Evolutionary conservation across 2,797 vertebrate species (phyloP), one percentile per base, ranked within the genome.

Genomic region (Pagetopsis macropterus): DNA sequence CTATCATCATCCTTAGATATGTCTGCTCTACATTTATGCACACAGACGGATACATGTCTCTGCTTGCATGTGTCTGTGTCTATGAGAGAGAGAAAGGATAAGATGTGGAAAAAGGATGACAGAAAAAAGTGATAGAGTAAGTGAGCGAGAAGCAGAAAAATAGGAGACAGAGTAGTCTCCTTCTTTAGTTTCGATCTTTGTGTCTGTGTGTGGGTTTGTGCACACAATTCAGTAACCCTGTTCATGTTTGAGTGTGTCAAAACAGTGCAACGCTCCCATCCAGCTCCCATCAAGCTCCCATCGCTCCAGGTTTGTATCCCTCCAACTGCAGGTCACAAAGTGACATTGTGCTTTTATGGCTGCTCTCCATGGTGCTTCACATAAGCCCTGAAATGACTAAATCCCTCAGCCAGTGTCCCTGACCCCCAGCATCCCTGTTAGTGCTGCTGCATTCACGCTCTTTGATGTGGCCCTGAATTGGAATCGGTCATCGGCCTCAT

Each of bases 261-360:
- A 89, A 85, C 75, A 84, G 80, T 76, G 49, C 82, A 82, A 73
- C 33, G 21, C 76, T 83, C 71, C 67, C 83, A 72, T 87, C 27
- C 27, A 27, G 27, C 27, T 27, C 27, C 23, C 23, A 23, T 23
- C 81, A 75, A 86, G 85, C 79, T 87, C 75, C 70, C 68, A 84
- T 72, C 48, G 82, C 89, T 89, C 81, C 82, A 73, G 83, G 87
- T 87, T 87, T 76, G 85, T 82, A 86, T 85, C 71, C 79, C 61
- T 87, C 79, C 87, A 76, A 84, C 88, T 88, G 85, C 86, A 91
- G 90, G 91, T 93, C 92, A 86, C 88, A 83, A 87, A 89, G 84
- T 91, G 91, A 92, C 93, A 93, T 94, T 94, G 92, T 93, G 91
- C 92, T 89, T 92, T 94, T 90, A 90, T 89, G 85, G 89, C 87